Base-by-base conservation (phyloP, 2,113 vertebrate species). In the Cyprinus carpio region DNA sequence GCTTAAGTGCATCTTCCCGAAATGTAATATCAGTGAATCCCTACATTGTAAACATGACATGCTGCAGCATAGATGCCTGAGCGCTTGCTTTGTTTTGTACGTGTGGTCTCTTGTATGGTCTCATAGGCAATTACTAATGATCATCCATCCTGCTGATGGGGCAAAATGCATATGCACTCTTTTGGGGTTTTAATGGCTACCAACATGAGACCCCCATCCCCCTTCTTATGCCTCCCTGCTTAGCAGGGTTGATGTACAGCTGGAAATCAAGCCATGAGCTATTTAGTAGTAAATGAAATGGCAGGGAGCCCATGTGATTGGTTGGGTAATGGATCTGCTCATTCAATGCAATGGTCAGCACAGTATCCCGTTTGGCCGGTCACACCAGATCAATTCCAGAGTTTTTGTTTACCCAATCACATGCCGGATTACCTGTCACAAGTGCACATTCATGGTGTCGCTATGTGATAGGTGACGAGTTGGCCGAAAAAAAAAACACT, bases 111-210 rank as follows among this genome's bases (percentile, higher is more conserved):
- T 54, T 23, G 64, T 84, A 84, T n/a, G 84, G 71, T 83, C 65
- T 78, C 76, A 84, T 81, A 84, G 82, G 64, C 82, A 69, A 79
- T 87, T 84, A 56, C 78, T 86, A 86, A 89, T 82, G 84, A 85
- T 72, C 79, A 74, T 46, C 31, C 54, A 40, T 87, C 85, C 82
- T 87, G 86, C 86, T 84, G 84, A 89, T 74, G 74, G 87, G 82
- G 67, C 82, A 78, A 86, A 89, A 87, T 89, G 88, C 84, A 79
- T 87, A 89, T 86, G 64, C 65, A 60, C 82, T 71, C 86, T 60
- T 79, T 23, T 10, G 49, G 18, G 77, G 13, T 77, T 84, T 84
- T 86, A 87, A 84, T 84, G 82, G 84, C 84, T 74, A 43, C 77
- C 74, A 81, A 69, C 62, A 78, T 9, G 23, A 74, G 34, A 23